Conservation (phyloP, 2,113 vertebrate genomes). For the Fukomys damarensis region DNA sequence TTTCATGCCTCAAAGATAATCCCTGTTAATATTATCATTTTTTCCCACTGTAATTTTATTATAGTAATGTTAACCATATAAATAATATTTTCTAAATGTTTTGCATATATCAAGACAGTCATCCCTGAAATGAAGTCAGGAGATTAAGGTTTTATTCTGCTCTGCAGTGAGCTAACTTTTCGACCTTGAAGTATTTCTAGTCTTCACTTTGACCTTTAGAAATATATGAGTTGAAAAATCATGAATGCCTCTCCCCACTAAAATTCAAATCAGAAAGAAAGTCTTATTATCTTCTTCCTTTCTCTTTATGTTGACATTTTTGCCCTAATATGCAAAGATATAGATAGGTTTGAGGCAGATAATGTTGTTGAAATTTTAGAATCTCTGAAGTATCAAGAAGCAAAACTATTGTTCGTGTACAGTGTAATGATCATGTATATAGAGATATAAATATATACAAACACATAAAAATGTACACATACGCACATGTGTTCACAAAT, state of each 20-base stretch:
- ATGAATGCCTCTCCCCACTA: background rate
- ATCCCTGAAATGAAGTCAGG: background rate
- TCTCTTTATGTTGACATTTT: background rate
- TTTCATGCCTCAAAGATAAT: background rate
- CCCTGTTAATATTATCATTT: background rate
- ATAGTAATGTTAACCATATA: background rate
- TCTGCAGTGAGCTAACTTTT: background rate
- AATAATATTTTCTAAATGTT: background rate
- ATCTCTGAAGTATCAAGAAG: background rate
- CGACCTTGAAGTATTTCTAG: background rate
- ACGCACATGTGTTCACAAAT: accelerated
- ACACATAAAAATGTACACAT: background rate
- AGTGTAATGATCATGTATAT: background rate
- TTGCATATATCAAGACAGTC: background rate
- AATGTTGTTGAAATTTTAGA: background rate
- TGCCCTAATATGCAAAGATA: background rate
- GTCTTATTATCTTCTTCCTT: background rate
- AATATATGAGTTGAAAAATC: background rate
- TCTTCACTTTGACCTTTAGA: background rate
- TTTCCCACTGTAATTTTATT: background rate
- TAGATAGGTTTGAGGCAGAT: background rate
- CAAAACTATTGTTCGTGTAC: background rate
- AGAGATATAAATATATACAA: accelerated
- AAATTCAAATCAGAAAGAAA: background rate
- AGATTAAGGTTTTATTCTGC: background rate